A percentile compares a stretch with the other conserved stretches of the same genome.
These are phyloP conservation scores for Stenchaetothrips biformis DNA, from an alignment of 2,888 invertebrate species.

Conservation along the genomic window DNA sequence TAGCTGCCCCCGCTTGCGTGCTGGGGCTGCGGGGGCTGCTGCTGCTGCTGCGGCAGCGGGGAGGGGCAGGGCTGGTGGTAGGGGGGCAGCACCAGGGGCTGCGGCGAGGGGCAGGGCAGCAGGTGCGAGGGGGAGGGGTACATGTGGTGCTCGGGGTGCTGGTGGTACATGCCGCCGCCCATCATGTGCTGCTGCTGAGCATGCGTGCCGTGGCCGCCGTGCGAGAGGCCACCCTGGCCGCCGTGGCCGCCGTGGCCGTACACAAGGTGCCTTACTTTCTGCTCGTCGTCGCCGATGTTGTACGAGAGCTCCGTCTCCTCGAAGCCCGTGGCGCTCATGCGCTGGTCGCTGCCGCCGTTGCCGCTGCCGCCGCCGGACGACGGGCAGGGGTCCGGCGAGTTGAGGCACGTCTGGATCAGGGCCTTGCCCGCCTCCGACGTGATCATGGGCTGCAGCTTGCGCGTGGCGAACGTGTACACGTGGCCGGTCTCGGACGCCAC, in stretches of 20 bases:
- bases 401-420: slow-evolving; percentile 96
- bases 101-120: slow-evolving; percentile 61
- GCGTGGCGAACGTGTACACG: slow-evolving; percentile 99
- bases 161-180: slow-evolving; percentile 43
- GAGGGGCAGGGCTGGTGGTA: slow-evolving; percentile 63
- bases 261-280: slow-evolving; percentile 96
- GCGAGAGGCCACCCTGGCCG: slow-evolving; percentile 43
- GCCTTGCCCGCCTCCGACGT: slow-evolving; percentile 96
- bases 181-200: slow-evolving; percentile 43
- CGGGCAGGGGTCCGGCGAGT: slow-evolving; percentile 80
- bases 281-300: slow-evolving; percentile 90
- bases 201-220: slow-evolving; percentile 45
- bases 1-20: slow-evolving; percentile 57
- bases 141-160: slow-evolving; percentile 52
- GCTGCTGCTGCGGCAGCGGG: slow-evolving; percentile 58
- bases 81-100: slow-evolving; percentile 62
- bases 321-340: slow-evolving; percentile 97
- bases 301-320: slow-evolving; percentile 98
- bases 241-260: slow-evolving; percentile 56
- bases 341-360: slow-evolving; percentile 70
- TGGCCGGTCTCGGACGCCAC: slow-evolving; percentile 99
- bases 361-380: slow-evolving; percentile 54
- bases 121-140: slow-evolving; percentile 50
- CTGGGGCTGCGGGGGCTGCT: slow-evolving; percentile 58
- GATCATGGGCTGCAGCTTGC: slow-evolving; percentile 98